These are phyloP conservation scores for Lochmaea capreae DNA, from an alignment of 2,888 invertebrate genomes.

Conservation along the genomic window DNA sequence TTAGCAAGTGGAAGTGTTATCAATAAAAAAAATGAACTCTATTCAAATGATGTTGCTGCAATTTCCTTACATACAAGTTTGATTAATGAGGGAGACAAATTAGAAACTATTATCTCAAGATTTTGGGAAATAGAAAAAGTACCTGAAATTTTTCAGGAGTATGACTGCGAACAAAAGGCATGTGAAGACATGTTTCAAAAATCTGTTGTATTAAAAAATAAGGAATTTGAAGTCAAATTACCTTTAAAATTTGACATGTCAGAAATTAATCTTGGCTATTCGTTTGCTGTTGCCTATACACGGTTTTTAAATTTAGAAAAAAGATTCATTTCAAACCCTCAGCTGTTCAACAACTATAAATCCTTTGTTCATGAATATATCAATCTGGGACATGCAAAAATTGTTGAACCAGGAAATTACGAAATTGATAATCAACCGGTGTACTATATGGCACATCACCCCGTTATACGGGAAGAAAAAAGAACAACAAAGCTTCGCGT, in stretches of 20 bases:
- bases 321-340: background rate
- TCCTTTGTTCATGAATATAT: background rate
- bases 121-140: constrained; percentile 1
- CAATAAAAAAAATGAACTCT: background rate
- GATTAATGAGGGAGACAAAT: background rate
- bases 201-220: background rate
- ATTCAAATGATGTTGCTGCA: background rate
- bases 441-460: no score
- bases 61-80: background rate
- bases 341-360: background rate
- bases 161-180: background rate
- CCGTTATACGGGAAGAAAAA: no score
- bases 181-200: background rate
- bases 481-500: no score
- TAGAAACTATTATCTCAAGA: background rate
- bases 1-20: background rate
- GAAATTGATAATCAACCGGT: no score
- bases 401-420: background rate
- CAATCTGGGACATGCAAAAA: constrained; percentile 1
- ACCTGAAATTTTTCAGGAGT: background rate
- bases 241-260: background rate
- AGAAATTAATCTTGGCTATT: background rate
- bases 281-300: background rate
- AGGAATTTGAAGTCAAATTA: no score
- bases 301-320: background rate